Conservation (phyloP, 2,113 vertebrate species). For the Ornithorhynchus anatinus region DNA sequence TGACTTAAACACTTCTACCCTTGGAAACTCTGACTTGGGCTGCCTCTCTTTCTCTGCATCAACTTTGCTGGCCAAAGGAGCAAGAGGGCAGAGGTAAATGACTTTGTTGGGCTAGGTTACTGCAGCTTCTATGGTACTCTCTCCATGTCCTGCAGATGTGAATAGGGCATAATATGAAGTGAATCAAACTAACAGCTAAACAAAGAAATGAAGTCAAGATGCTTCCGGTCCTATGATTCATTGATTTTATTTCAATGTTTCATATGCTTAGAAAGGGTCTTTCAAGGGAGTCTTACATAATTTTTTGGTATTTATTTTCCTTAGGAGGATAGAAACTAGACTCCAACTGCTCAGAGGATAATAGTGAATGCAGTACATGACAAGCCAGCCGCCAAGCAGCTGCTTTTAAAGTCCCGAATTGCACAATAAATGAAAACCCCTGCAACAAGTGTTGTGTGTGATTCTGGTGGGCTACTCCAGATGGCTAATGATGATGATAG, state of each 20-base stretch:
- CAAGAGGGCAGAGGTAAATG: background rate
- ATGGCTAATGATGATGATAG: too few relatives aligned
- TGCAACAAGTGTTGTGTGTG: too few relatives aligned
- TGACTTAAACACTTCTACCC: slow-evolving; percentile 5
- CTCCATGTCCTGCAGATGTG: background rate
- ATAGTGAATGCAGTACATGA: too few relatives aligned
- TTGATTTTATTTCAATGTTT: background rate
- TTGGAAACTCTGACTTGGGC: background rate
- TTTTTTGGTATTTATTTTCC: background rate
- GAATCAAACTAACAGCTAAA: fast-evolving
- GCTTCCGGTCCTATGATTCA: background rate
- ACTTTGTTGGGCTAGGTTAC: background rate
- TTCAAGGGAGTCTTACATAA: background rate
- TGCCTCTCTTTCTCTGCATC: background rate
- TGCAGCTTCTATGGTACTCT: background rate
- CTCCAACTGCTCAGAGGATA: too few relatives aligned
- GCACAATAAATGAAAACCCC: too few relatives aligned
- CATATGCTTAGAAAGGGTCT: background rate
- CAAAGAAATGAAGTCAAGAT: background rate
- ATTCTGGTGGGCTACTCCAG: too few relatives aligned
- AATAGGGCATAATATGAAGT: too few relatives aligned
- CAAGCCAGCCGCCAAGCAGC: too few relatives aligned
- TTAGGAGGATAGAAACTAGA: background rate
- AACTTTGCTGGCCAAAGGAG: fast-evolving
- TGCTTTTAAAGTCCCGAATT: too few relatives aligned